phyloP scores from a whole-genome alignment of 37 sponge, comb jelly and placozoan species.

The Theonella swinhoei region DNA sequence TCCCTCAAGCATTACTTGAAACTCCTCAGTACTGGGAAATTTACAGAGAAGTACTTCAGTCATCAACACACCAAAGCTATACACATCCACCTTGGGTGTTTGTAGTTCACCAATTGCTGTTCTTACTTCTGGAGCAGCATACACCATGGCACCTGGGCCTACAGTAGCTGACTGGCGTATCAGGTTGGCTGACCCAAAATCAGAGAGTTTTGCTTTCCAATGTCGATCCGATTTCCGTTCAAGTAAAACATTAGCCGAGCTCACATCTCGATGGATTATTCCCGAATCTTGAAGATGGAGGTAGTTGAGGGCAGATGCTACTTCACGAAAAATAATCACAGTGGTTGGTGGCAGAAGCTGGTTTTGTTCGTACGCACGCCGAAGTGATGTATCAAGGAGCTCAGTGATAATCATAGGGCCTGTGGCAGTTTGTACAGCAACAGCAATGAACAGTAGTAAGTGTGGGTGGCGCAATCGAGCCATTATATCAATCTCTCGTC shows the following conservation, averaged over 20 bases:
- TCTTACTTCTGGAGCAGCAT: neutral
- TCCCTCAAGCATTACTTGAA: neutral
- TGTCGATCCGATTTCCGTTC: neutral
- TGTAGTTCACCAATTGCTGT: neutral
- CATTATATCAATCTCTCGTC: conserved; percentile 55
- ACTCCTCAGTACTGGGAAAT: neutral
- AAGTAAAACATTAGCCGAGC: conserved; percentile 71
- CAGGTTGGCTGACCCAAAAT: conserved; percentile 79
- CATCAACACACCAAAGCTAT: neutral
- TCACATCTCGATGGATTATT: conserved; percentile 67
- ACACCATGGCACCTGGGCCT: conserved; percentile 39
- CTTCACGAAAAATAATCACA: conserved; percentile 24
- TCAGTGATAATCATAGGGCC: conserved; percentile 61
- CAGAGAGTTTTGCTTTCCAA: conserved; percentile 69
- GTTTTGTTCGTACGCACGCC: conserved; percentile 31
- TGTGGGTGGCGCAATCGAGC: conserved; percentile 58
- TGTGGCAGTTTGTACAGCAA: conserved; percentile 16
- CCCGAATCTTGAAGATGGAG: conserved; percentile 56
- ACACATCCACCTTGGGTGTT: neutral
- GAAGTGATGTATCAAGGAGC: conserved; percentile 54
- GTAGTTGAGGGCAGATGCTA: conserved; percentile 66
- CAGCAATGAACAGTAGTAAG: conserved; percentile 64
- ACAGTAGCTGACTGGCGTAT: conserved; percentile 20
- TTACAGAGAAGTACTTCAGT: neutral
- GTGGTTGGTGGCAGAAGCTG: neutral